Evolutionary conservation across 2,797 vertebrate genomes (phyloP), one percentile per base, ranked within the genome.

Genomic region (Anas acuta): DNA sequence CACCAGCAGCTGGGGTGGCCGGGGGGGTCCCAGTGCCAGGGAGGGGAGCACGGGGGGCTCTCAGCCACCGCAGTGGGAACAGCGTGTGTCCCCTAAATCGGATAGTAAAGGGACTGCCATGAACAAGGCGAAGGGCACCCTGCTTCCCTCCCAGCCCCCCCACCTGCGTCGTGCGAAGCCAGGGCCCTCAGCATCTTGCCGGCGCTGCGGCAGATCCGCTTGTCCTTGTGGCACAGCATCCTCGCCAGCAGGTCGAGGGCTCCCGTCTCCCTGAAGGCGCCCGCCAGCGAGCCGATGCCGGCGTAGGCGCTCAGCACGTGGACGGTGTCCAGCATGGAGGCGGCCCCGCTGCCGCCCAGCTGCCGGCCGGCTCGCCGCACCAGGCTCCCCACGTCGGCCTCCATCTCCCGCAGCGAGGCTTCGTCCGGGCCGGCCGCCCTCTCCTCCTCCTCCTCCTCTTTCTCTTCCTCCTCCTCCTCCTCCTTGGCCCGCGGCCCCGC

Each of bases 211-310:
- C 35, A 35, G 35, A 35, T 35, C 35, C 35, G 35, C 37, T 98
- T 98, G 97, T 99, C 99, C 66, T 98, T 98, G 97, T 99, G 99
- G 94, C 99, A 99, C 58, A 99, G 97, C 97, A 99, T 98, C 95
- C 99, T 98, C 99, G 99, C 99, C 47, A 99, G 98, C 91, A 99
- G 97, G 95, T 99, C 98, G 54, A 99, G 98, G 33, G 99, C 99
- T 3, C 99, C 99, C 0, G 99, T 99, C 97, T 99, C 99, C 97
- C 98, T 98, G 94, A 99, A 99, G 92, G 99, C 99, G 9, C 98
- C 97, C 0, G 98, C 98, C 84, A 99, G 97, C 1, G 98, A 98
- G 41, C 98, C 98, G 8, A 99, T 99, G 97, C 98, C 97, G 88
- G 99, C 99, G 7, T 99, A 99, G 78, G 99, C 99, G 13, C 99